Conservation (phyloP, 2,888 invertebrate genomes). For the Listrodromus nycthemerus region DNA sequence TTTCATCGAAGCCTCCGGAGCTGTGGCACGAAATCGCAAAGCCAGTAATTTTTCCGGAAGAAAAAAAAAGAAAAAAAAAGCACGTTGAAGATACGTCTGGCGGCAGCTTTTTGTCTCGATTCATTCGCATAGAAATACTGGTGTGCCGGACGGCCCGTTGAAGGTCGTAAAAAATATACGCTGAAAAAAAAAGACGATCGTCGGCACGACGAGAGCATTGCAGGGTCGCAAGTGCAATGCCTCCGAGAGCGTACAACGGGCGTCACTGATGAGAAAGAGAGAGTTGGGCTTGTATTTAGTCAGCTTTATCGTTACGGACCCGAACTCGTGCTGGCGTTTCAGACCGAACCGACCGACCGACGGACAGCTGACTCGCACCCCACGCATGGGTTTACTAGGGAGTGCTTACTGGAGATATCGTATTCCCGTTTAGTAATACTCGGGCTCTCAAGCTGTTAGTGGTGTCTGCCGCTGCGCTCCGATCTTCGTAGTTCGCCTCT, state of each 20-base stretch:
- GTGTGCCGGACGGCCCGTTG: neutral
- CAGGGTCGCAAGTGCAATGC: conserved; percentile 66
- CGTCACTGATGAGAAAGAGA: conserved; percentile 28
- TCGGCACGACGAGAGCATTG: neutral
- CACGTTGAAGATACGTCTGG: neutral
- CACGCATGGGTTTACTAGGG: conserved; percentile 63
- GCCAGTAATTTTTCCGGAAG: neutral
- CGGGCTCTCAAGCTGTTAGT: conserved; percentile 59
- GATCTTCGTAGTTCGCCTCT: conserved; percentile 40
- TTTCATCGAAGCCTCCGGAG: conserved; percentile 5
- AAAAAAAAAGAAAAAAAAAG: neutral
- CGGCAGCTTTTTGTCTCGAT: neutral
- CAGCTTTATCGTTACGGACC: conserved; percentile 54
- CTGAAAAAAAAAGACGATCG: conserved; percentile 44
- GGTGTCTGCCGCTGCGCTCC: conserved; percentile 37
- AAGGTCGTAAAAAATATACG: conserved; percentile 26
- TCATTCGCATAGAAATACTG: neutral
- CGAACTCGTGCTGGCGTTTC: conserved; percentile 32
- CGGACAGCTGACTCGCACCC: conserved; percentile 68
- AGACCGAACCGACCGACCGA: conserved; percentile 43
- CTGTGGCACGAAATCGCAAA: neutral
- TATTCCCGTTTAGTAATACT: conserved; percentile 63
- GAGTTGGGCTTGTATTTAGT: conserved; percentile 64
- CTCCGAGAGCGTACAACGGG: conserved; percentile 49
- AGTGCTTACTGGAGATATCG: conserved; percentile 52